Base-by-base conservation (phyloP, 92 coral and sea anemone species). In the Epizoanthus scotinus region DNA sequence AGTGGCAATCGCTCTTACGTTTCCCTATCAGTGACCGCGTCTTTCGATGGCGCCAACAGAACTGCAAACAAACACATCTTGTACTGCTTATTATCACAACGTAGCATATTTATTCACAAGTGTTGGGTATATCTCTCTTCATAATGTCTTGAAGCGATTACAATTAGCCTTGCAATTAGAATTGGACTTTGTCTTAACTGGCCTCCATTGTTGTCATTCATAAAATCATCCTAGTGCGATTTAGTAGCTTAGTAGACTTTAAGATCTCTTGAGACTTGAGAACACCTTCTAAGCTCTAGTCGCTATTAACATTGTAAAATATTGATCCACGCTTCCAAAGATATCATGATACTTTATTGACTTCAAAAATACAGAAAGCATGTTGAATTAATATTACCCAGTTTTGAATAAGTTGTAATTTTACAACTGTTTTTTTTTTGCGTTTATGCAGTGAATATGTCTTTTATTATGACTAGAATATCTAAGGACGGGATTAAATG, bases 401-500 rank as follows among this genome's bases (percentile, higher is more conserved):
- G 5, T 69, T 28, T 56, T 18, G 50, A 54, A 73, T 49, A 29
- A 52, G 29, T 10, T 31, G 61, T 44, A 59, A 19, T 73, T 38
- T 63, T 73, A 15, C 25, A 65, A 73, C 19, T n/a, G 36, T 68
- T 68, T 53, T 68, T 68, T 53, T 15, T 44, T 38, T 53, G 27
- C 54, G 73, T 38, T 68, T 68, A 42, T 8, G 13, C 34, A 68
- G 47, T 36, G 56, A 68, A 52, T 57, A 42, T 58, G 57, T 73
- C 78, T 42, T 20, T 38, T 68, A 73, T 73, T 73, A 55, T 29
- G 63, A 44, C 80, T 53, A 75, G 68, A 73, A 75, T 54, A 59
- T 58, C 59, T 75, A 57, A 36, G 81, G 59, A 60, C 69, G 36
- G 63, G 75, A 79, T 72, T 87, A 81, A 71, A 83, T 84, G 88